Percentiles rank a stretch among this genome's conserved stretches.
Evolutionary conservation across 2,113 vertebrate genomes (phyloP).

Genomic region (Coptodon bakossiorum): DNA sequence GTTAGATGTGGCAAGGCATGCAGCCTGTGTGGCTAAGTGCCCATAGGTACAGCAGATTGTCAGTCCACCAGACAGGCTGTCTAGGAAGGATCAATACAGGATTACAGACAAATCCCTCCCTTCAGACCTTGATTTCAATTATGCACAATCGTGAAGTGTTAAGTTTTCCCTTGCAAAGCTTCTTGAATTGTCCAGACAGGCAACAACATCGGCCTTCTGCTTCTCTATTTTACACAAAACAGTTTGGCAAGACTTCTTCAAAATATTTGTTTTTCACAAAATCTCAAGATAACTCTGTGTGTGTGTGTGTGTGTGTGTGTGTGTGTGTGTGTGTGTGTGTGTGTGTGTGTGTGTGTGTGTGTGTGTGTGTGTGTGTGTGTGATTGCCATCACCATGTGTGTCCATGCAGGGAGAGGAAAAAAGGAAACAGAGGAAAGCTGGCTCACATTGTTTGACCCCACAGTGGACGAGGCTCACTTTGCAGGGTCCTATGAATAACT

Average conservation of each 20-base stretch:
- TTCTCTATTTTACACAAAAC: neutral
- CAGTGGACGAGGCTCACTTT: constrained; percentile 2
- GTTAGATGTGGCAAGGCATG: constrained; percentile 38
- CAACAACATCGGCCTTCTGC: neutral
- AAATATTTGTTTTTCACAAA: neutral
- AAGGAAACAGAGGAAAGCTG: constrained; percentile 11
- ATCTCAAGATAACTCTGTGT: neutral
- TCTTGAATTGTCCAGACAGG: neutral
- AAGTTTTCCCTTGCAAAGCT: constrained; percentile 1
- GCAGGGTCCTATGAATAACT: constrained; percentile 12
- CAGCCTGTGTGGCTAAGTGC: constrained; percentile 8
- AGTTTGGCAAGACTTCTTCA: neutral
- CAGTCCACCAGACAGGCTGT: constrained; percentile 34
- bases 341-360: neutral
- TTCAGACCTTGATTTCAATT: constrained; percentile 26
- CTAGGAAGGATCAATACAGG: constrained; percentile 43
- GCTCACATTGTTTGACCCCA: constrained; percentile 7
- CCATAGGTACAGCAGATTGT: constrained; percentile 43
- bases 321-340: neutral
- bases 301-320: neutral
- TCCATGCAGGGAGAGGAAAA: constrained; percentile 9
- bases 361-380: neutral
- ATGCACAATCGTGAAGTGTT: constrained; percentile 14
- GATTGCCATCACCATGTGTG: constrained; percentile 14
- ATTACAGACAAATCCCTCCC: constrained; percentile 36